Evolutionary conservation across 2,888 invertebrate genomes (phyloP), one percentile per base, ranked within the genome.

Genomic region (Sinotaia quadrata): DNA sequence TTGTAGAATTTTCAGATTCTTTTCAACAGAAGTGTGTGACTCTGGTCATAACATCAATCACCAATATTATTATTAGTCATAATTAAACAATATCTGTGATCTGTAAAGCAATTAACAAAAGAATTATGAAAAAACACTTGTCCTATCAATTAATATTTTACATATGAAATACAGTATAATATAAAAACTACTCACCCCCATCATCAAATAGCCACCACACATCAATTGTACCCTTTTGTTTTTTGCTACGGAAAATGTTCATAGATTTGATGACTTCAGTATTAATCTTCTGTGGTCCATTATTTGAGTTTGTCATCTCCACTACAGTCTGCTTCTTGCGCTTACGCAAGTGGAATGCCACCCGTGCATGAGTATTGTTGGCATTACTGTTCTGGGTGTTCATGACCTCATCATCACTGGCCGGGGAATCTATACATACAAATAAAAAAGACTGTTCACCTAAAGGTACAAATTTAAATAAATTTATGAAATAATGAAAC

Each of bases 181-280:
- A 21, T 10, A 51, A 21, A 29, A 27, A 8, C 34, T 27, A 29
- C 67, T 89, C 89, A 96, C 96, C 96, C 87, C 97, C 98, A 84
- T 97, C 97, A 83, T 98, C 98, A 85, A 96, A 98, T 0, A 98
- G 90, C 97, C 97, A 98, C 96, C 96, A 97, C 15, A 97, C 96
- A 88, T 97, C 97, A 75, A 97, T 95, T 8, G 94, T 93, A 29
- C 94, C 94, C 84, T 93, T 93, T 78, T 93, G 91, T 82, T 95
- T 75, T 36, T 75, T 74, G 24, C 70, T 52, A n/a, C 75, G 73
- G 56, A 80, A 81, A 37, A 68, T 75, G 62, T 76, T 76, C 71
- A 74, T 73, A 51, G 73, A 67, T 33, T 71, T 73, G 18, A 74
- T 37, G 15, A 74, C 72, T 60, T 76, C 66, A 18, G 60, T 72